Evolutionary conservation across 2,888 invertebrate genomes (phyloP).

Genomic region (Euclidia mi): DNA sequence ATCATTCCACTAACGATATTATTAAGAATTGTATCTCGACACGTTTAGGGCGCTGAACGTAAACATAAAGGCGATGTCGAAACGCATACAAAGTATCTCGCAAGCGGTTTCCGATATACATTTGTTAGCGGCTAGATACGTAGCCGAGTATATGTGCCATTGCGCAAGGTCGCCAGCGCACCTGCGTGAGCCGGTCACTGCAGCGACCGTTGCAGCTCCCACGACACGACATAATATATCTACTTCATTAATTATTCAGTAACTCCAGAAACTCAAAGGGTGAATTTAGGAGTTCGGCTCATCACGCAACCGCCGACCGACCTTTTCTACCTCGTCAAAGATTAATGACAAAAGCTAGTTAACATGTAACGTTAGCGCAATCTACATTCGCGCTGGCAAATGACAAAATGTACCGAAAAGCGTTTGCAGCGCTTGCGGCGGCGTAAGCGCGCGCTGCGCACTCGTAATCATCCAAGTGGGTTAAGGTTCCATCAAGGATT

Average conservation of each 20-base stretch:
- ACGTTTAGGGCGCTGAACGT: slow-evolving; percentile 65
- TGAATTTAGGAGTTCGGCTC: slow-evolving; percentile 65
- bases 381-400: slow-evolving; percentile 42
- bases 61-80: slow-evolving; percentile 72
- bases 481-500: slow-evolving; percentile 90
- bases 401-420: slow-evolving; percentile 67
- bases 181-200: slow-evolving; percentile 76
- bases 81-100: slow-evolving; percentile 79
- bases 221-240: no score
- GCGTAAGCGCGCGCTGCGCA: slow-evolving; percentile 75
- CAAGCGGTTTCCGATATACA: slow-evolving; percentile 82
- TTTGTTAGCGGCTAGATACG: slow-evolving; percentile 77
- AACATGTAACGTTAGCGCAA: slow-evolving; percentile 27
- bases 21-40: slow-evolving; percentile 63
- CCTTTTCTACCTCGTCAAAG: slow-evolving; percentile 37
- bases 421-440: slow-evolving; percentile 74
- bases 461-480: slow-evolving; percentile 89
- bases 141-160: slow-evolving; percentile 76
- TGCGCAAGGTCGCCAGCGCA: slow-evolving; percentile 86
- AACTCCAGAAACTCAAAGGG: slow-evolving; percentile 66
- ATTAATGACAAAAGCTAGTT: slow-evolving; percentile 33
- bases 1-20: slow-evolving; percentile 54
- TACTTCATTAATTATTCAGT: slow-evolving; percentile 71
- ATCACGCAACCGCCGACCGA: slow-evolving; percentile 64
- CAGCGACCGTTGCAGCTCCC: slow-evolving; percentile 82